These are phyloP conservation scores for Orchestes rusci DNA, from an alignment of 2,888 invertebrate genomes.

Conservation along the genomic window DNA sequence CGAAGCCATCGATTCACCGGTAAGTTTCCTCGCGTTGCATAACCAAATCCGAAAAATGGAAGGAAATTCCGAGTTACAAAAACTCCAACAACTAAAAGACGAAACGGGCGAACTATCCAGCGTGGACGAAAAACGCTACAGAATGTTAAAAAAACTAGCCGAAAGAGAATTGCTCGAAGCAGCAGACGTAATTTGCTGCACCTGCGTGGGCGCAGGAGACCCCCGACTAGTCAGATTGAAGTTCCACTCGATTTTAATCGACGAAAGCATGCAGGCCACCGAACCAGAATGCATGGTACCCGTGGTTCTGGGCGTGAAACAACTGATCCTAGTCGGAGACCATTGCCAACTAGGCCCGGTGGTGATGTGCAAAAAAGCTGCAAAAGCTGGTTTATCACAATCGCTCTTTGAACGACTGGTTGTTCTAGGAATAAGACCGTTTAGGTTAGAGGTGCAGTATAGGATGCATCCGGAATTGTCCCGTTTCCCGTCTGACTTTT, in stretches of 20 bases:
- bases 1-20: constrained; percentile 96
- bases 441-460: constrained; percentile 95
- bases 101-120: constrained; percentile 97
- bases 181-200: constrained; percentile 98
- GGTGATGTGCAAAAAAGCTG: constrained; percentile 99
- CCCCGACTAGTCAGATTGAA: constrained; percentile 86
- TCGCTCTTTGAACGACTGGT: constrained; percentile 96
- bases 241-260: constrained; percentile 93
- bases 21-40: constrained; percentile 92
- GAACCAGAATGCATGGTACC: constrained; percentile 99
- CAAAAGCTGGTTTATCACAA: constrained; percentile 92
- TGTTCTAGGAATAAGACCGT: constrained; percentile 93
- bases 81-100: constrained; percentile 93
- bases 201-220: constrained; percentile 98
- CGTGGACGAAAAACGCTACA: constrained; percentile 79
- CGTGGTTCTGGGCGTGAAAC: constrained; percentile 93
- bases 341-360: constrained; percentile 99
- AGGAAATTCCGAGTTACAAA: constrained; percentile 86
- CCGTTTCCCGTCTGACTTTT: constrained; percentile 97
- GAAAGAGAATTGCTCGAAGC: constrained; percentile 88
- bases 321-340: constrained; percentile 95
- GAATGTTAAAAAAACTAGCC: constrained; percentile 81
- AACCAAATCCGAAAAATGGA: constrained; percentile 96
- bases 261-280: constrained; percentile 90
- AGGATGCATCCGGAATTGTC: constrained; percentile 98